Percentiles rank a stretch among this genome's conserved stretches.
phyloP scores from a whole-genome alignment of 30 jellyfish, hydroid and myxozoan species.

The Clytia hemisphaerica region DNA sequence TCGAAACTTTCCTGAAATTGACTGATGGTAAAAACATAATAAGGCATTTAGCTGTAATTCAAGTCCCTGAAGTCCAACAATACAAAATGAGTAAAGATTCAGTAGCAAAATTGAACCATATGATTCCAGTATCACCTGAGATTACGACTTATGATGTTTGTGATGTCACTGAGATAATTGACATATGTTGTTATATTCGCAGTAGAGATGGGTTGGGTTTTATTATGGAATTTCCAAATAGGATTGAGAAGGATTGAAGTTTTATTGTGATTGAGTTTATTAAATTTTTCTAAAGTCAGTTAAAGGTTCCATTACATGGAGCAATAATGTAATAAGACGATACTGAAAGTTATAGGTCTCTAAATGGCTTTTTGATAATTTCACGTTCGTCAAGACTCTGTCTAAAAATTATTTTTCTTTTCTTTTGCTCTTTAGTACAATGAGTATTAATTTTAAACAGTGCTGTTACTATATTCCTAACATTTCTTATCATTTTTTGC shows the following conservation, averaged over 20 bases:
- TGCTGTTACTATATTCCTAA: too few species aligned
- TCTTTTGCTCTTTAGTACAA: too few species aligned
- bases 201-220: neutral
- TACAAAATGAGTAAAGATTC: neutral
- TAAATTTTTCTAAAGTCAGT: neutral
- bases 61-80: neutral
- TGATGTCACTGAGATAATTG: neutral
- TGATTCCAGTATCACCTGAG: neutral
- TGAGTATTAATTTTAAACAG: too few species aligned
- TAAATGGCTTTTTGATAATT: too few species aligned
- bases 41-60: neutral
- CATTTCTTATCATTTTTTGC: too few species aligned
- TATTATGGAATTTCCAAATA: neutral
- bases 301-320: too few species aligned
- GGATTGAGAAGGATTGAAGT: neutral
- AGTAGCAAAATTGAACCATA: neutral
- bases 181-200: neutral
- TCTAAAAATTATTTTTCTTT: too few species aligned
- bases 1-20: neutral
- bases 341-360: too few species aligned
- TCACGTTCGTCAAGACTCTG: too few species aligned
- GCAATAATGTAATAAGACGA: too few species aligned
- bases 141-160: neutral
- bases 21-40: too few species aligned
- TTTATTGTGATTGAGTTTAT: neutral